phyloP scores from a whole-genome alignment of 2,797 vertebrate species.

The Acipenser ruthenus region DNA sequence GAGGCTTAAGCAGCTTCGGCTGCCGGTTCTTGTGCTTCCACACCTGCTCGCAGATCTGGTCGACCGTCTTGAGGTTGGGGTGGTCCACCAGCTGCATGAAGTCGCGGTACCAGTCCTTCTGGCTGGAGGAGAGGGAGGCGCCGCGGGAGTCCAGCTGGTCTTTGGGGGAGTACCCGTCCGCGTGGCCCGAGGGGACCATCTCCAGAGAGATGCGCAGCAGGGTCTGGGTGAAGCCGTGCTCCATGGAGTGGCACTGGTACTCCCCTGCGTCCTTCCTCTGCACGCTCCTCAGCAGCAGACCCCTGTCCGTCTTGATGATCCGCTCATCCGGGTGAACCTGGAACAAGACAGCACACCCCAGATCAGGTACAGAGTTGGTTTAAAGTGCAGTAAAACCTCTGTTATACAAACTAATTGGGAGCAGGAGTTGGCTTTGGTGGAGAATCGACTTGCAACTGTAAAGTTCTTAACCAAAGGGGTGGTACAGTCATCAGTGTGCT shows the following conservation, averaged over 20 bases:
- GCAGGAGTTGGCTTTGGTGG: no score
- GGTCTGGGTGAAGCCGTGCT: slow-evolving; percentile 87
- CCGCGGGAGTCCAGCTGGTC: slow-evolving; percentile 47
- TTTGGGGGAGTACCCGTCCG: slow-evolving; percentile 37
- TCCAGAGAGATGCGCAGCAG: slow-evolving; percentile 75
- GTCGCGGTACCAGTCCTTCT: slow-evolving; percentile 89
- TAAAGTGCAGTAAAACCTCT: no score
- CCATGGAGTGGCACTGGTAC: slow-evolving; percentile 80
- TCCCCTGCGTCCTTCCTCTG: slow-evolving; percentile 65
- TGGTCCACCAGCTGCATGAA: slow-evolving; percentile 92
- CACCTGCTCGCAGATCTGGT: slow-evolving; percentile 78
- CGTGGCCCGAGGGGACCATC: slow-evolving; percentile 61
- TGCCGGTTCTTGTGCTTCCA: slow-evolving; percentile 67
- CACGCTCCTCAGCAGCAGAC: slow-evolving; percentile 74
- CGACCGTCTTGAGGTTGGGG: slow-evolving; percentile 67
- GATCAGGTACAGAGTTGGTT: background rate
- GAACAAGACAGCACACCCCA: background rate
- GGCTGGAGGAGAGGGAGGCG: slow-evolving; percentile 40
- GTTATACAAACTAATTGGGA: no score
- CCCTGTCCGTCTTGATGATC: slow-evolving; percentile 64
- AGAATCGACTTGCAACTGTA: no score
- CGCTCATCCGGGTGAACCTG: slow-evolving; percentile 77
- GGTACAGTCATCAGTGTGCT: no score
- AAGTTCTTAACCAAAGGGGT: no score
- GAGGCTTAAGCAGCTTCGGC: slow-evolving; percentile 29